Conservation (phyloP, 1,140 invertebrate genomes). For the Eriosoma lanigerum region DNA sequence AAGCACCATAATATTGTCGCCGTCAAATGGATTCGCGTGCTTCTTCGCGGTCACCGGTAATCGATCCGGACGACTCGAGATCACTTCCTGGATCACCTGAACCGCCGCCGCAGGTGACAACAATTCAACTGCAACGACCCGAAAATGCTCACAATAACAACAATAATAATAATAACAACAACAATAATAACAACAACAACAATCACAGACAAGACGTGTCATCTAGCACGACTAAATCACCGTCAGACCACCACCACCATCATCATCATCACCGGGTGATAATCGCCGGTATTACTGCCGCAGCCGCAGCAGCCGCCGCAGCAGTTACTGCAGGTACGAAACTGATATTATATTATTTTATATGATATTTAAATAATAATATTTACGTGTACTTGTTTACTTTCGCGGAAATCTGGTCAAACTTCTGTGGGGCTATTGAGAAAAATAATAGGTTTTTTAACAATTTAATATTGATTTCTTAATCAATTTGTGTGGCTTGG, state of each 20-base stretch:
- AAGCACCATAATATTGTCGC: not conserved
- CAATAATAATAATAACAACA: not conserved
- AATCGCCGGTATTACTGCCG: slow-evolving; percentile 18
- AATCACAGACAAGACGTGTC: not conserved
- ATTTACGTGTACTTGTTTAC: no score
- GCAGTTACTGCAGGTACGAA: slow-evolving; percentile 1
- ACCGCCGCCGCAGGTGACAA: not conserved
- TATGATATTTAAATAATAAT: no score
- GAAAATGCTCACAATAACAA: not conserved
- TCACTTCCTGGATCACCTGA: slow-evolving; percentile 54
- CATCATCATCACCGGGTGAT: slow-evolving; percentile 22
- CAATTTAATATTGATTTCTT: no score
- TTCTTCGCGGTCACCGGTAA: slow-evolving; percentile 53
- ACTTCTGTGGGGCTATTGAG: no score
- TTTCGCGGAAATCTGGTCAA: no score
- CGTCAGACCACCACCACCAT: not conserved
- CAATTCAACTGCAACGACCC: not conserved
- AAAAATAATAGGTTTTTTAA: no score
- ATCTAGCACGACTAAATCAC: not conserved
- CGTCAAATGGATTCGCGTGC: slow-evolving; percentile 47
- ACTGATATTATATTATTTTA: no score
- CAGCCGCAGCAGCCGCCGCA: slow-evolving; percentile 57
- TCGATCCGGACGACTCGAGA: slow-evolving; percentile 57
- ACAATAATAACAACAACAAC: not conserved
- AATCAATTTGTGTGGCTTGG: no score